phyloP scores from a whole-genome alignment of 1,140 invertebrate genomes.

The Drosophila orena region DNA sequence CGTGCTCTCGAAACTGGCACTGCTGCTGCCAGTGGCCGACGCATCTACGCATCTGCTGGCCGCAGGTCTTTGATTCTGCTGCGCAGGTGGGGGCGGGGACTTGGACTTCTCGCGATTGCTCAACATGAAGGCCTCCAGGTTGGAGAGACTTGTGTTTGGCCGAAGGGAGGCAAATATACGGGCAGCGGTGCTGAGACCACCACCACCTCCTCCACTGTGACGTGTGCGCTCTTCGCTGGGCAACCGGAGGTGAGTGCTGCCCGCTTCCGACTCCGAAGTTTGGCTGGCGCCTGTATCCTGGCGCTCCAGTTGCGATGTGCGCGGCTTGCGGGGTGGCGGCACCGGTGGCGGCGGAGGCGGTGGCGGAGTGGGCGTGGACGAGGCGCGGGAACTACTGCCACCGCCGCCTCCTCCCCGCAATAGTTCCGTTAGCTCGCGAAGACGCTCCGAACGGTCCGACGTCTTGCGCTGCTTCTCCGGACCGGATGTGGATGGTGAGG shows the following conservation, averaged over 20 bases:
- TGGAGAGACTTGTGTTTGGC: slow-evolving; percentile 84
- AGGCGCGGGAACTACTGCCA: slow-evolving; percentile 69
- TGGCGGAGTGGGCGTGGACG: slow-evolving; percentile 83
- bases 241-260: slow-evolving; percentile 20
- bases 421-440: slow-evolving; percentile 91
- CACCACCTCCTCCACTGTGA: slow-evolving; percentile 6
- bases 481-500: slow-evolving; percentile 17
- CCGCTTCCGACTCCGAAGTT: slow-evolving; percentile 37
- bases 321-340: slow-evolving; percentile 74
- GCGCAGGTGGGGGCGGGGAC: slow-evolving; percentile 67
- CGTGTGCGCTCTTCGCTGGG: slow-evolving; percentile 28
- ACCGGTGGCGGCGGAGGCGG: slow-evolving; percentile 79
- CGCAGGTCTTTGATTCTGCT: slow-evolving; percentile 56
- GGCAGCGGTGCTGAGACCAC: slow-evolving; percentile 45
- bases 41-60: slow-evolving; percentile 53
- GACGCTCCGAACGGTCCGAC: slow-evolving; percentile 87
- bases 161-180: slow-evolving; percentile 67
- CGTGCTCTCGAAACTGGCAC: slow-evolving; percentile 71
- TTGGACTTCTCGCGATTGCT: slow-evolving; percentile 82
- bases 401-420: slow-evolving; percentile 85
- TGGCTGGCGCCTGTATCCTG: slow-evolving; percentile 59
- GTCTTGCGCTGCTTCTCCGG: slow-evolving; percentile 77
- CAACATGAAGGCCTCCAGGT: slow-evolving; percentile 79
- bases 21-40: slow-evolving; percentile 17
- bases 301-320: slow-evolving; percentile 47